Base-by-base conservation (phyloP, 2,113 vertebrate genomes). In the Scytalopus superciliaris region DNA sequence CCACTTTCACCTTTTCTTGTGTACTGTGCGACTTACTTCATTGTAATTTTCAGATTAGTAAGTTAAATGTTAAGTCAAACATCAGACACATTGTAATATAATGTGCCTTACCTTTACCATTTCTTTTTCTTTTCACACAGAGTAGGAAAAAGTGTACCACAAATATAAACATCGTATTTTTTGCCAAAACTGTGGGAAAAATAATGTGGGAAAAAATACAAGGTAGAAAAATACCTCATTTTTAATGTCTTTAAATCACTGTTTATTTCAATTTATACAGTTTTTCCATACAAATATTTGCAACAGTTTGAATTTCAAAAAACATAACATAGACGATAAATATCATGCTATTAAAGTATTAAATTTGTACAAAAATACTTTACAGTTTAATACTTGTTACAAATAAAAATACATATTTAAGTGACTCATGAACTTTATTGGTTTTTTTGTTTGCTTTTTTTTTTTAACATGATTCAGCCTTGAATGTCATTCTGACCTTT, bases 281-380 rank as follows among this genome's bases (percentile, higher is more conserved):
- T 93, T 97, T 97, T 98, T 96, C 98, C 98, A 99, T 99, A 99
- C 98, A 99, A 99, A 99, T 98, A 98, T 98, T 98, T 98, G 98
- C 98, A 99, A 98, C 98, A 98, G 98, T 98, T 97, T 98, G 97
- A 98, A 98, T 99, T 98, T 97, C 98, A 98, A 98, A 98, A 98
- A 98, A 98, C 97, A 98, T 98, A 95, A 99, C 99, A 99, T 98
- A 98, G 98, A 99, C 98, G 98, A 99, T 99, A 99, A 99, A 99
- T 99, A 98, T 98, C 99, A 99, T 99, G 99, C 99, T 99, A 99
- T 99, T 99, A 99, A 99, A 99, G 99, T 99, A 99, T 99, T 99
- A 99, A 99, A 99, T 99, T 99, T 99, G 99, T 99, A 99, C 99
- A 99, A 99, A 99, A 99, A 99, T 99, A 99, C 99, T 99, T 99